Percentiles rank a stretch among this genome's conserved stretches.
phyloP scores from a whole-genome alignment of 2,888 invertebrate genomes.

The Orchesellides sinensis region DNA sequence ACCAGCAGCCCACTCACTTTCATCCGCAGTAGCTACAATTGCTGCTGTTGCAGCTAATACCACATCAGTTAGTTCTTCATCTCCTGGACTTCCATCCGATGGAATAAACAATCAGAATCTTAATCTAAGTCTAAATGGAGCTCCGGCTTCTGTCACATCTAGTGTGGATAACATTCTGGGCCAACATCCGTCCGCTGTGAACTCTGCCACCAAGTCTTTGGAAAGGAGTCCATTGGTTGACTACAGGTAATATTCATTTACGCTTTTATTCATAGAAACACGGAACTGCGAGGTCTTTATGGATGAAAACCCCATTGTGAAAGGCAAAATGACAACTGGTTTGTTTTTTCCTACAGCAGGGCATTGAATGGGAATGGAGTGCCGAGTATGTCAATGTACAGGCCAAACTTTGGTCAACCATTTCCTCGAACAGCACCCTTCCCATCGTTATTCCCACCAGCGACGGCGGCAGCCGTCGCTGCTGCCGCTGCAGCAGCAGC shows the following conservation, averaged over 20 bases:
- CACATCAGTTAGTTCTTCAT: slow-evolving; percentile 66
- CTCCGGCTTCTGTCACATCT: slow-evolving; percentile 55
- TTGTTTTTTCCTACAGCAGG: slow-evolving; percentile 21
- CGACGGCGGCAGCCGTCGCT: slow-evolving; percentile 52
- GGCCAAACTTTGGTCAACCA: slow-evolving; percentile 73
- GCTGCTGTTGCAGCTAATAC: slow-evolving; percentile 66
- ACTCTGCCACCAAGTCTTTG: slow-evolving; percentile 64
- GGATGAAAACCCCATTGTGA: too few species aligned
- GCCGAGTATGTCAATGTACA: slow-evolving; percentile 72
- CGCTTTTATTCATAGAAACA: too few species aligned
- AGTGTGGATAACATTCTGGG: slow-evolving; percentile 68
- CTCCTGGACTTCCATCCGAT: slow-evolving; percentile 68
- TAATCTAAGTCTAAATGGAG: slow-evolving; percentile 68
- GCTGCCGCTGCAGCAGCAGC: slow-evolving; percentile 58
- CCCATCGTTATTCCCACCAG: slow-evolving; percentile 68
- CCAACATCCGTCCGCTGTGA: slow-evolving; percentile 71
- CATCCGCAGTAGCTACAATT: slow-evolving; percentile 54
- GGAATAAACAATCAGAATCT: slow-evolving; percentile 73
- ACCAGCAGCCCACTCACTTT: slow-evolving; percentile 54
- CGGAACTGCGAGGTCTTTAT: neutral
- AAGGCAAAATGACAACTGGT: neutral
- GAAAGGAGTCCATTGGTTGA: slow-evolving; percentile 72
- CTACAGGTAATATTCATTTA: slow-evolving; percentile 69
- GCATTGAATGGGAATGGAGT: slow-evolving; percentile 70
- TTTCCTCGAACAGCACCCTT: slow-evolving; percentile 71